Conservation (phyloP, 2,888 invertebrate genomes). For the Exocentrus adspersus region DNA sequence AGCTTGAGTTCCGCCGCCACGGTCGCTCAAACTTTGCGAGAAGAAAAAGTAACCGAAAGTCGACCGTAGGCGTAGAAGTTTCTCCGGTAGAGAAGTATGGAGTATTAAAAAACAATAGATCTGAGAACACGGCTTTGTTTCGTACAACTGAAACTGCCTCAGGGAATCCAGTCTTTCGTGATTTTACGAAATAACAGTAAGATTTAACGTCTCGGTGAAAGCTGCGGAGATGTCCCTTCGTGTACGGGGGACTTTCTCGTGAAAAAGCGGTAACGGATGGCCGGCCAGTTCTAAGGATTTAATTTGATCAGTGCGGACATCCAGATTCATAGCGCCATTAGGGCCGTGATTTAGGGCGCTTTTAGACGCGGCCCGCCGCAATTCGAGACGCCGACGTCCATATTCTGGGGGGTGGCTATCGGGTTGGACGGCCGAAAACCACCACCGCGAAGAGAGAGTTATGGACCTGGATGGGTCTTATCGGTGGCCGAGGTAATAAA, state of each 20-base stretch:
- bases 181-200: too few relatives aligned
- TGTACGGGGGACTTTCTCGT: constrained; percentile 53
- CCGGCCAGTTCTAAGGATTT: constrained; percentile 63
- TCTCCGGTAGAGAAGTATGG: too few relatives aligned
- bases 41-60: constrained; percentile 55
- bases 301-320: constrained; percentile 66
- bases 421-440: constrained; percentile 37
- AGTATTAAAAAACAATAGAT: too few relatives aligned
- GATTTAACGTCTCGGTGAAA: too few relatives aligned
- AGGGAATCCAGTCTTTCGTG: too few relatives aligned
- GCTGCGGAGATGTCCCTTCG: constrained; percentile 43
- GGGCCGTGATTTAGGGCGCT: constrained; percentile 64
- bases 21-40: constrained; percentile 54
- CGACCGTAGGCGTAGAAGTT: constrained; percentile 41
- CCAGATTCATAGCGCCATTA: constrained; percentile 67
- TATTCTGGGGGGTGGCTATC: constrained; percentile 26
- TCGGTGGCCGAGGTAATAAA: constrained; percentile 38
- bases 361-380: constrained; percentile 59
- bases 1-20: constrained; percentile 48
- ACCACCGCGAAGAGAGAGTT: constrained; percentile 41
- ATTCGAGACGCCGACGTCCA: constrained; percentile 52
- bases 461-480: constrained; percentile 39
- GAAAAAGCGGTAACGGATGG: constrained; percentile 55
- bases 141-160: too few relatives aligned
- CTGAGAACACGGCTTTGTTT: too few relatives aligned